phyloP scores from a whole-genome alignment of 2,888 invertebrate genomes.

The Bruchidius siliquastri region DNA sequence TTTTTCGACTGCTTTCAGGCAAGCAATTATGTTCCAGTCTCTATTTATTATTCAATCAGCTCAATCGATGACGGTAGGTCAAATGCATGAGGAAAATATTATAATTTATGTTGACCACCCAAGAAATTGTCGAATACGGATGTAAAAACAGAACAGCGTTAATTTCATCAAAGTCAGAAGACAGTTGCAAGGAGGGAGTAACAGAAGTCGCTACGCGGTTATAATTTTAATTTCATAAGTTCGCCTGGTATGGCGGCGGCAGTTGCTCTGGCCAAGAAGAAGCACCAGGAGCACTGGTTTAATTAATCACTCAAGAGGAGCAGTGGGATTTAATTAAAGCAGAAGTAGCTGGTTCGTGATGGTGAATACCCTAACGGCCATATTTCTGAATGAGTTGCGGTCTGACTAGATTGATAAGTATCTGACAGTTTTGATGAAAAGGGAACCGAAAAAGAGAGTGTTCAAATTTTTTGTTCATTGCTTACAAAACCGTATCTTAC shows the following conservation, averaged over 20 bases:
- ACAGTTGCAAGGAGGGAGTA: not conserved
- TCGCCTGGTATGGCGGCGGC: constrained; percentile 5
- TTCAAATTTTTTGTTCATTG: no score
- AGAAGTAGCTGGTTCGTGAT: constrained; percentile 44
- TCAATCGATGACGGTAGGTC: no score
- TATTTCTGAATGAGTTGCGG: constrained; percentile 16
- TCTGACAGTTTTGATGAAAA: not conserved
- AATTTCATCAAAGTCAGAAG: not conserved
- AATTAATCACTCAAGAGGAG: constrained; percentile 43
- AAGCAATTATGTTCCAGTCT: no score
- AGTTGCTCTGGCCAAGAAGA: constrained; percentile 21
- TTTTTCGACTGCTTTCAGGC: no score
- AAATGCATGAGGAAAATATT: no score
- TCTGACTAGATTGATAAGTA: not conserved
- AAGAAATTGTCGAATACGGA: not conserved
- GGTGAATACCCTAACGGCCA: constrained; percentile 32
- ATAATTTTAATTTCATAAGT: constrained; percentile 40
- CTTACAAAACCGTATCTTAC: no score
- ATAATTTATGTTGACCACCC: not conserved
- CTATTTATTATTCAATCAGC: no score
- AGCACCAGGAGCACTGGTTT: constrained; percentile 32
- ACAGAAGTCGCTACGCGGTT: constrained; percentile 2
- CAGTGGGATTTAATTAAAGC: constrained; percentile 43
- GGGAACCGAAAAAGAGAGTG: no score
- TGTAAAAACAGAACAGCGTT: not conserved